phyloP scores from a whole-genome alignment of 2,797 vertebrate genomes.

The Enteromius paludinosus region DNA sequence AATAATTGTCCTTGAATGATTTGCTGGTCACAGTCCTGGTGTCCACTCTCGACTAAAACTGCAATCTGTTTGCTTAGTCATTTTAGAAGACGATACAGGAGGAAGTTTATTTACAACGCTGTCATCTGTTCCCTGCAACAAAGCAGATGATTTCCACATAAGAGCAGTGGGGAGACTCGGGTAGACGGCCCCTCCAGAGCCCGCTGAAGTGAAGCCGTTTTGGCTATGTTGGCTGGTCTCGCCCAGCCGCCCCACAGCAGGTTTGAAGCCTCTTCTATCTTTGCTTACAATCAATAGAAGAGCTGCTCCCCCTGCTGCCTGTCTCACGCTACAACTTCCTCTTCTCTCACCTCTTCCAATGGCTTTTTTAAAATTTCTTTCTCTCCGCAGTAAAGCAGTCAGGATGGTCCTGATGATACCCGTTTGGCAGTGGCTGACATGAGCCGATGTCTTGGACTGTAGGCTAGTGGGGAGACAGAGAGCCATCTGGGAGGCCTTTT shows the following conservation, averaged over 20 bases:
- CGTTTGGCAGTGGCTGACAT: conserved; percentile 48
- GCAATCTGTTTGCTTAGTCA: conserved; percentile 23
- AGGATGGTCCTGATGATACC: conserved; percentile 40
- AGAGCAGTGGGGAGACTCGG: conserved; percentile 28
- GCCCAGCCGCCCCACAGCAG: conserved; percentile 45
- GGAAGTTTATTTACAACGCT: conserved; percentile 41
- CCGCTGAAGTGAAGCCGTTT: conserved; percentile 44
- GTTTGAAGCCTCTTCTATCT: conserved; percentile 44
- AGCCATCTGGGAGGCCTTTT: background rate
- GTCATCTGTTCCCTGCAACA: conserved; percentile 47
- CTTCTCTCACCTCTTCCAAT: conserved; percentile 60
- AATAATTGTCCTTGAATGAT: background rate
- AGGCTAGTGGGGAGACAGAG: conserved; percentile 24
- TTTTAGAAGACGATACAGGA: conserved; percentile 23
- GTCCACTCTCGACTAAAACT: conserved; percentile 18
- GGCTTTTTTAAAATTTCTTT: background rate
- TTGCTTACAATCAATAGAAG: conserved; percentile 82
- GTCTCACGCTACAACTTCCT: conserved; percentile 80
- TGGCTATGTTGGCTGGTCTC: conserved; percentile 47
- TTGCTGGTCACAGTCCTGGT: background rate
- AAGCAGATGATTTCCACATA: conserved; percentile 44
- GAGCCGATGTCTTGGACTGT: conserved; percentile 33
- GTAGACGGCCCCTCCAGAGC: conserved; percentile 42
- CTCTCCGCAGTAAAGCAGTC: conserved; percentile 14
- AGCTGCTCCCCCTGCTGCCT: conserved; percentile 97